Evolutionary conservation across 2,113 vertebrate genomes (phyloP).

Genomic region (Chrysemys picta): DNA sequence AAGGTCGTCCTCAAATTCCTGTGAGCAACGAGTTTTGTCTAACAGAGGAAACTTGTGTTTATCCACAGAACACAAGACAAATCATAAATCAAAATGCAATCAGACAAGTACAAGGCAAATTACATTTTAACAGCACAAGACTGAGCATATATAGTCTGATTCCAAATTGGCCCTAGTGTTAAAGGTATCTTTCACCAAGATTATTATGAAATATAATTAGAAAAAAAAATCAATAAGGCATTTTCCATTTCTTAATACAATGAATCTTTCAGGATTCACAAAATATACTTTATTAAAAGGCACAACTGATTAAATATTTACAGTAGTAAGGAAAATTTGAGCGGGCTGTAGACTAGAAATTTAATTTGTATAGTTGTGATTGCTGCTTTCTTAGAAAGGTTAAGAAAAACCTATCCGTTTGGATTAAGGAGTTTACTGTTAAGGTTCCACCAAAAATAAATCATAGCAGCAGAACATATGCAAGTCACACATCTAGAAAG

Average conservation of each 20-base stretch:
- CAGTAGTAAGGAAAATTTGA: constrained; percentile 8
- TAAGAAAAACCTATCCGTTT: background rate
- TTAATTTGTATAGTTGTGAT: background rate
- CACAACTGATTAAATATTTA: background rate
- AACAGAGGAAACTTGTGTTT: background rate
- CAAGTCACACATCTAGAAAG: background rate
- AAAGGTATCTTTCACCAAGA: background rate
- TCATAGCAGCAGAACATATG: background rate
- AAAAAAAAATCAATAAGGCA: background rate
- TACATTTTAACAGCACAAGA: constrained; percentile 1
- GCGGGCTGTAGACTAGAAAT: background rate
- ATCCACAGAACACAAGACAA: background rate
- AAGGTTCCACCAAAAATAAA: background rate
- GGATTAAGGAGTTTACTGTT: background rate
- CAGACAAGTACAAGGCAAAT: background rate
- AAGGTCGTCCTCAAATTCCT: background rate
- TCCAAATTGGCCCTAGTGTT: background rate
- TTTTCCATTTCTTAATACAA: constrained; percentile 11
- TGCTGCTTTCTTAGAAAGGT: background rate
- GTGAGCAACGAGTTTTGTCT: background rate
- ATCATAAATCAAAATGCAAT: background rate
- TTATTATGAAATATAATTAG: background rate
- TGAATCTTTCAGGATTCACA: background rate
- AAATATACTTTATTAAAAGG: background rate
- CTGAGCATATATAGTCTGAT: constrained; percentile 11